Evolutionary conservation across 1,140 invertebrate species (phyloP), one percentile per base, ranked within the genome.

Genomic region (Drosophila parvula): DNA sequence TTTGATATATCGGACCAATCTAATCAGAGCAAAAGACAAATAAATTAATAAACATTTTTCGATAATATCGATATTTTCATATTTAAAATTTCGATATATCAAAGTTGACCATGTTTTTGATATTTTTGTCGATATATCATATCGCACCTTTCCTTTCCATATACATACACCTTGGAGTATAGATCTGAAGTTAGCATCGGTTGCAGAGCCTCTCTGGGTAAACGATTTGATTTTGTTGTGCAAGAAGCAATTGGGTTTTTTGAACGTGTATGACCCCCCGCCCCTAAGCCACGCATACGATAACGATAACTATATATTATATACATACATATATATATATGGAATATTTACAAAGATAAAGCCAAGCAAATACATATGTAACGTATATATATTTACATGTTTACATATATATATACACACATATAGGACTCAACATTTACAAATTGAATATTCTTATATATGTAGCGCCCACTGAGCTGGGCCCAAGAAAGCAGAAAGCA

Each of bases 371-470:
- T 77, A 77, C 74, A 78, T 77, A 78, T 68, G 63, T 77, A 77
- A 61, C 74, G 63, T 77, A 44, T 76, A 76, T 76, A 77, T 77
- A 76, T 78, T 77, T 77, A 78, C 74, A 77, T 77, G 63, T 69
- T 60, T 77, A 68, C 56, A 69, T 68, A 48, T 62, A 56, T 28
- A 57, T 57, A 40, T 59, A 68, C 44, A 70, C 41, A 69, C 62
- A 34, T 71, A 73, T 71, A 73, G 68, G 68, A 59, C 51, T 71
- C 53, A 71, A 73, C 69, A 73, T 73, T 73, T 73, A 73, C 69
- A 73, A 73, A 73, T 71, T 28, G 65, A 86, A 74, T 81, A 89
- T 88, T 88, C 83, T 80, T 89, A 83, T 88, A 83, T 79, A 68
- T 75, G 51, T 55, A 55, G 51, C 63, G 48, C 30, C 77, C 67